Percentiles rank a stretch among this genome's conserved stretches.
phyloP scores from a whole-genome alignment of 2,797 vertebrate species.

The Manis crassicaudata region DNA sequence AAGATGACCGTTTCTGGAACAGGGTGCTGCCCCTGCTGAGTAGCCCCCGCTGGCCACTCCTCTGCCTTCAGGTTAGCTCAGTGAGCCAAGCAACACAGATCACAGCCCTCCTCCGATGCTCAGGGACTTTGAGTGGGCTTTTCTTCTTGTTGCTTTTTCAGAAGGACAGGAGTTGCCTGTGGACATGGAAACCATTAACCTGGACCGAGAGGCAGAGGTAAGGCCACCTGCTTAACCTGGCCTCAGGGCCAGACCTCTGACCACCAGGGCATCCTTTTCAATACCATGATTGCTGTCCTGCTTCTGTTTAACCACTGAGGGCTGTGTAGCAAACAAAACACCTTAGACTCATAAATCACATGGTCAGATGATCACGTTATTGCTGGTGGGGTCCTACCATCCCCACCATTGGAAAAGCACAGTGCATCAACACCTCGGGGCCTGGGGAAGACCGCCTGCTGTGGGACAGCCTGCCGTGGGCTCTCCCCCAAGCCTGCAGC shows the following conservation, averaged over 20 bases:
- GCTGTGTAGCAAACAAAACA: neutral
- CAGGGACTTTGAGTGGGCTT: neutral
- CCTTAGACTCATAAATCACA: accelerated
- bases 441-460: too few species aligned
- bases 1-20: accelerated
- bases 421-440: accelerated
- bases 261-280: neutral
- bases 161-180: conserved; percentile 95
- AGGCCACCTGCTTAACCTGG: neutral
- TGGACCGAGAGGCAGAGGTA: conserved; percentile 98
- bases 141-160: conserved; percentile 79
- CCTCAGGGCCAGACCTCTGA: neutral
- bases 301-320: neutral
- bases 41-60: accelerated
- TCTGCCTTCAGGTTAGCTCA: accelerated
- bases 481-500: neutral
- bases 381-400: accelerated
- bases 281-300: too few species aligned
- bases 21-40: neutral
- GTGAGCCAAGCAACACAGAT: neutral
- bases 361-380: accelerated
- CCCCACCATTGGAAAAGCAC: neutral
- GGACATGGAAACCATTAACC: conserved; percentile 96
- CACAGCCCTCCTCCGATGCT: neutral
- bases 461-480: neutral